Base-by-base conservation (phyloP, 2,888 invertebrate genomes). In the Petrolisthes manimaculis region DNA sequence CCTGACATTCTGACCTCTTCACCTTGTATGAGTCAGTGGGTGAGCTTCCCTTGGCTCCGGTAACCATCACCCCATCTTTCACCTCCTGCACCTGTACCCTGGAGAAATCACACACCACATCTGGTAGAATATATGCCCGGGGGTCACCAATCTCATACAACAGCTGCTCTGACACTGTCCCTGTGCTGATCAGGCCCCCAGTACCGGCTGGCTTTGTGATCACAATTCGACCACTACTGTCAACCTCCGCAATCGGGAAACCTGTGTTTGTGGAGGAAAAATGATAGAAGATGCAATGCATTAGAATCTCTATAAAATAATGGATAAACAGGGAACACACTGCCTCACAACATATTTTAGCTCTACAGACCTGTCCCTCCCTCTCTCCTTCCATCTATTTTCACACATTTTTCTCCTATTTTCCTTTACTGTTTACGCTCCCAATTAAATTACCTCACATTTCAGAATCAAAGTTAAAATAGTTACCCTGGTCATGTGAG, bases 111-210 rank as follows among this genome's bases (percentile, higher is more conserved):
- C 93, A 94, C 4, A 93, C 92, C 21, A 94, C 93, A 92, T 94
- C 94, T 12, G 94, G 94, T 53, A 94, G 92, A 79, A 93, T 92
- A 91, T 94, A 94, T 67, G 92, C 92, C 6, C 92, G 90, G 8
- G 94, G 94, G 91, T 94, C 93, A 24, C 93, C 93, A 53, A 94
- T 93, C 91, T 94, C 94, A 92, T 94, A 94, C 24, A 94, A 91
- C 87, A 94, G 91, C 91, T 94, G 94, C 91, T 94, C 94, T 78
- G 93, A 91, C 53, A 93, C 93, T 3, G 94, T 93, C 79, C 92
- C 94, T 56, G 91, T 90, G 82, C 92, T 92, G 5, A 94, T 93
- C 14, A 93, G 90, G 1, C 94, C 94, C 18, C 94, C 94, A 21
- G 94, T 94, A 9, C 92, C 92, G 14, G 92, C 92, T 24, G 94